Evolutionary conservation across 2,797 vertebrate genomes (phyloP), one percentile per base, ranked within the genome.

Genomic region (Spinus pinus): DNA sequence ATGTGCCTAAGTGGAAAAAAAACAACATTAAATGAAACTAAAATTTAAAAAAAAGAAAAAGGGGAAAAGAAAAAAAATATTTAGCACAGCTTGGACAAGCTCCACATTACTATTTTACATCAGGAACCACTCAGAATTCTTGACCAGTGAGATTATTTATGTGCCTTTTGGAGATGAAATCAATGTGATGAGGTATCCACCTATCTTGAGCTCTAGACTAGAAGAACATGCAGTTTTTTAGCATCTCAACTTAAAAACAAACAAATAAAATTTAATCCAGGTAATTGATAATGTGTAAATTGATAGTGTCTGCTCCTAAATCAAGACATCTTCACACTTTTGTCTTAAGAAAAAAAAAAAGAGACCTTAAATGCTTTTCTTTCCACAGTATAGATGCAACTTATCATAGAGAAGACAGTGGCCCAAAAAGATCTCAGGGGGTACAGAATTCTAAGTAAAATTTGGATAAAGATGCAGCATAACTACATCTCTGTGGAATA

Each of bases 371-470:
- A 69, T 24, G 5, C 4, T 17, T 77, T 73, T 31, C 47, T 74
- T 87, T 54, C 19, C 5, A 25, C 16, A 19, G 4, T n/a, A 46
- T 56, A 19, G 39, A 35, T 86, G 6, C 13, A 86, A 78, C 0
- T 0, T 25, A 80, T 46, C 67, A 51, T 5, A 56, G 51, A 71
- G 22, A 33, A 79, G 51, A 83, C 19, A 47, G n/a, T 27, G 20
- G 39, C 35, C 39, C 58, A 58, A 57, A 39, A 67, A 85, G 25
- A 86, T 4, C 54, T 25, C 73, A 91, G 70, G 47, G 66, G 49
- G 28, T 60, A 84, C 17, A 77, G 13, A 90, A 49, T 53, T 95
- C 50, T 88, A 75, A 83, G 65, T 24, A 91, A 90, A 56, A 73
- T 79, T 66, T 84, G 41, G 27, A 51, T 66, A 54, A 94, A 79